These are phyloP conservation scores for Vidua chalybeata DNA, from an alignment of 2,113 vertebrate genomes.

Conservation along the genomic window DNA sequence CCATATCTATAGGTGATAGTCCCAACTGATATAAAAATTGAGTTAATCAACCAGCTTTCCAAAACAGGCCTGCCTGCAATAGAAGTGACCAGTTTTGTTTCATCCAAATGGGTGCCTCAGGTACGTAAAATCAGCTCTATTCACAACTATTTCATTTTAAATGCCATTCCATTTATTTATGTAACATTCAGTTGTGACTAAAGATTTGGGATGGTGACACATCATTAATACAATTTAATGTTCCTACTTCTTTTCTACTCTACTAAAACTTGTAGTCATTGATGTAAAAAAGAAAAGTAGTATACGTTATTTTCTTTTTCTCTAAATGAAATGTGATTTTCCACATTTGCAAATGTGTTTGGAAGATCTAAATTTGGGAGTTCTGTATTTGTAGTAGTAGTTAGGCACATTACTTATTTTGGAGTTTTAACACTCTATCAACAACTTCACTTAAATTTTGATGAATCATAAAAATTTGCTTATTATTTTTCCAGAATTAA, in stretches of 20 bases:
- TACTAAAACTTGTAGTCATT: neutral
- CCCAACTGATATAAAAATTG: slow-evolving; percentile 89
- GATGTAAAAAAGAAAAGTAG: neutral
- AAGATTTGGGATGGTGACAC: neutral
- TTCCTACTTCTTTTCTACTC: neutral
- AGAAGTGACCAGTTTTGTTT: slow-evolving; percentile 95
- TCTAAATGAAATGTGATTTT: neutral
- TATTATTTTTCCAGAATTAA: neutral
- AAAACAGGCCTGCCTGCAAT: slow-evolving; percentile 88
- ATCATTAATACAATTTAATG: neutral
- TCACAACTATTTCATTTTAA: neutral
- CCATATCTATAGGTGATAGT: slow-evolving; percentile 82
- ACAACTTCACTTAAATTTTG: neutral
- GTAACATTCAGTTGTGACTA: neutral
- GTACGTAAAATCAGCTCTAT: slow-evolving; percentile 70
- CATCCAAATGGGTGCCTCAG: slow-evolving; percentile 95
- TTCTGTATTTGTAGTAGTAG: neutral
- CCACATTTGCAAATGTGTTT: neutral
- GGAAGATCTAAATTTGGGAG: neutral
- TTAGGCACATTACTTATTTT: neutral
- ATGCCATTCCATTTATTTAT: neutral
- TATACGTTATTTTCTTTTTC: neutral
- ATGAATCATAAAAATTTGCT: neutral
- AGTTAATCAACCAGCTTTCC: slow-evolving; percentile 91
- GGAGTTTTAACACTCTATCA: neutral